These are phyloP conservation scores for Hylaeus volcanicus DNA, from an alignment of 1,140 invertebrate species.

Conservation along the genomic window DNA sequence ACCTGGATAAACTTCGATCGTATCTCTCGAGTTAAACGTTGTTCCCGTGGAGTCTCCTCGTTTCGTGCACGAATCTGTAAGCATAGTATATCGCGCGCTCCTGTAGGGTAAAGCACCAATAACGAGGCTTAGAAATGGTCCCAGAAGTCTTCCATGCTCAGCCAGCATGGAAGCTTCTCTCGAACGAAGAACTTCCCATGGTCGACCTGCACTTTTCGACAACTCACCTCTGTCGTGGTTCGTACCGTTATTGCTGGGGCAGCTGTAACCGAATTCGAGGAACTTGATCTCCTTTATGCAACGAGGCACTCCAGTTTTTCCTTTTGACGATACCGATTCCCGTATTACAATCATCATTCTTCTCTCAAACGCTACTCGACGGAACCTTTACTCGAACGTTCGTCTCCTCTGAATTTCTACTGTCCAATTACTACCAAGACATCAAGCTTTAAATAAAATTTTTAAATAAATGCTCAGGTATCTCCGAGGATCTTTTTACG, in stretches of 20 bases:
- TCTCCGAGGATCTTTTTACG: too few species aligned
- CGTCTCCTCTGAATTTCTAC: too few species aligned
- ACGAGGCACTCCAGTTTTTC: neutral
- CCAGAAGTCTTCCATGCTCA: slow-evolving; percentile 33
- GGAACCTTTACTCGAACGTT: too few species aligned
- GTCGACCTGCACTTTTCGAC: neutral
- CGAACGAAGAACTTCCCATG: slow-evolving; percentile 2
- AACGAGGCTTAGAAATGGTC: slow-evolving; percentile 40
- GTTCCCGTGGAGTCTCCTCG: slow-evolving; percentile 41
- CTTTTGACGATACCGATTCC: neutral
- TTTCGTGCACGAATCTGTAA: slow-evolving; percentile 51
- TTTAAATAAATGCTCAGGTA: too few species aligned
- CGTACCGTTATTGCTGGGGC: neutral
- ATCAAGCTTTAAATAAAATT: too few species aligned
- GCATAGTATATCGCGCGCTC: slow-evolving; percentile 35
- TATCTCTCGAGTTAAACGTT: slow-evolving; percentile 54
- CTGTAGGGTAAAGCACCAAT: slow-evolving; percentile 47
- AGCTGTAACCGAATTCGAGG: neutral
- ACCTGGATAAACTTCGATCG: slow-evolving; percentile 57
- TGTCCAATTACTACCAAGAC: too few species aligned
- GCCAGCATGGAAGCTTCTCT: slow-evolving; percentile 11
- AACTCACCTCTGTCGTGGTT: neutral
- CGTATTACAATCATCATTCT: neutral
- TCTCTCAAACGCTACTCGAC: too few species aligned
- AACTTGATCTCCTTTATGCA: neutral